Conservation (phyloP, 2,888 invertebrate genomes). For the Tiphia femorata region DNA sequence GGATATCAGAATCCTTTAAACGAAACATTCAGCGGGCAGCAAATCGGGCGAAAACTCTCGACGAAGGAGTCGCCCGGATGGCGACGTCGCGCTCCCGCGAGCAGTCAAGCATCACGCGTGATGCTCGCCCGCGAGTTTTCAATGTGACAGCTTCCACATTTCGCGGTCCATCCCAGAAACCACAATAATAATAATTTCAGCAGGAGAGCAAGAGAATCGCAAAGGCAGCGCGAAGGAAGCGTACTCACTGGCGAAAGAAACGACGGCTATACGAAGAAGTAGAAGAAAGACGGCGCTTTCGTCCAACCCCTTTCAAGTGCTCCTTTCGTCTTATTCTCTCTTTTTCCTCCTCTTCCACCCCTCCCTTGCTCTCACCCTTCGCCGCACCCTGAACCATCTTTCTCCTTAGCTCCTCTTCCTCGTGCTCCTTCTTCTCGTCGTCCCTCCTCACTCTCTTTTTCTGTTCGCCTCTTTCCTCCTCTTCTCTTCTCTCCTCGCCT, state of each 20-base stretch:
- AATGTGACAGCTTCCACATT: constrained; percentile 65
- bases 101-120: constrained; percentile 54
- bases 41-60: constrained; percentile 46
- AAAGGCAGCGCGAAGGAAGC: constrained; percentile 15
- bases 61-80: constrained; percentile 32
- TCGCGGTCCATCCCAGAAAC: constrained; percentile 47
- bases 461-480: constrained; percentile 10
- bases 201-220: constrained; percentile 15
- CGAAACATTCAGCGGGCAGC: too few species aligned
- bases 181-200: constrained; percentile 56
- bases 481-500: not conserved
- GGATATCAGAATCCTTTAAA: too few species aligned
- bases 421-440: constrained; percentile 18
- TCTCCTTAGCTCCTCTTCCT: not conserved
- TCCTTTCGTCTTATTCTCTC: not conserved
- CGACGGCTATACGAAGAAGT: constrained; percentile 31
- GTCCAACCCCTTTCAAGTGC: constrained; percentile 25
- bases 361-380: not conserved
- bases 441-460: constrained; percentile 20
- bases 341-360: not conserved
- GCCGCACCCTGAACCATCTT: not conserved
- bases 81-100: constrained; percentile 41
- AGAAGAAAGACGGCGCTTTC: constrained; percentile 25
- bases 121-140: constrained; percentile 54
- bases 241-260: constrained; percentile 17